Evolutionary conservation across 2,113 vertebrate species (phyloP).

Genomic region (Natator depressus): DNA sequence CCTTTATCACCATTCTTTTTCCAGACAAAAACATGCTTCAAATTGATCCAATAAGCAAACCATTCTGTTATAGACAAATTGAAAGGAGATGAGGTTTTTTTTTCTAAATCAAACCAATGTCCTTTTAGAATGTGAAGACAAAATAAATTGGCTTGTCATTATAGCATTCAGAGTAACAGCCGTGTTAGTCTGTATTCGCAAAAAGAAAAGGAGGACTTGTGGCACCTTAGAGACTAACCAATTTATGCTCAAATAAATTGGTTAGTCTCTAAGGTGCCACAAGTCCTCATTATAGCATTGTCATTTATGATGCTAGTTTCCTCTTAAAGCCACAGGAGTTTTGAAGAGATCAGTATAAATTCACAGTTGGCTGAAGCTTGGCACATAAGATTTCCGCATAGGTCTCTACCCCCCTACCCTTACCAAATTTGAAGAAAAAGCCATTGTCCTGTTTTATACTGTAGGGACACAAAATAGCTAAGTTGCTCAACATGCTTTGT

Average conservation of each 20-base stretch:
- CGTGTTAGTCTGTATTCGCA: too few relatives aligned
- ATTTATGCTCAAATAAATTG: too few relatives aligned
- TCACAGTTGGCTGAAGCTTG: neutral
- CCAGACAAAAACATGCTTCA: neutral
- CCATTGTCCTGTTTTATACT: neutral
- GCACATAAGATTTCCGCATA: fast-evolving
- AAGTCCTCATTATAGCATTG: neutral
- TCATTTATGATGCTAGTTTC: neutral
- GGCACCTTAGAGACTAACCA: too few relatives aligned
- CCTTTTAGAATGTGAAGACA: neutral
- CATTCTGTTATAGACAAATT: neutral
- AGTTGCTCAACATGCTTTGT: neutral
- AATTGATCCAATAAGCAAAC: neutral
- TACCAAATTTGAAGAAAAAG: neutral
- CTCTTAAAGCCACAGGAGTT: neutral
- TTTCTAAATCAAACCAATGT: neutral
- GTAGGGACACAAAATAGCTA: neutral
- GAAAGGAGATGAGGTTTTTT: neutral
- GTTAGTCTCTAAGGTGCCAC: too few relatives aligned
- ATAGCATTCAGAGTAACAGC: too few relatives aligned
- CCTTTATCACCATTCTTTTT: neutral
- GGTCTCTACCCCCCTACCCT: neutral
- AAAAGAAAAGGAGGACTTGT: too few relatives aligned
- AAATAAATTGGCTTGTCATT: neutral
- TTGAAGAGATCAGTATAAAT: neutral